Base-by-base conservation (phyloP, 2,888 invertebrate genomes). In the Drosophila mulleri region DNA sequence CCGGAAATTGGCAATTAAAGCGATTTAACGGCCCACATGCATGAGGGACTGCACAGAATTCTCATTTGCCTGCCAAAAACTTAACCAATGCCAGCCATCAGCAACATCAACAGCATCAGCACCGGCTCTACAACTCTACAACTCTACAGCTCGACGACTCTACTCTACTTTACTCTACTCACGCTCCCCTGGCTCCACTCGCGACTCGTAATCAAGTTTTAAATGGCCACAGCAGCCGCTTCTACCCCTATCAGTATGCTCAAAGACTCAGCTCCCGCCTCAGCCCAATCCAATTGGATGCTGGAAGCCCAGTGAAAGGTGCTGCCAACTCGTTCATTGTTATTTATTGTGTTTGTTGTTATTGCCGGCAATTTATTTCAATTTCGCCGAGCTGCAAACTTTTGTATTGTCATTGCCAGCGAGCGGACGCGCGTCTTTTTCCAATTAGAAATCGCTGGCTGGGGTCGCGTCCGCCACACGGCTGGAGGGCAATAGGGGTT, bases 291-390 rank as follows among this genome's bases (percentile, higher is more conserved):
- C 48, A 23, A 29, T 39, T 52, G 37, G 41, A 48, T 71, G 42
- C 50, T 61, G 37, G 72, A 69, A 54, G 32, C 56, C 48, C 35
- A 41, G 44, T 61, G 54, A 72, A 78, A 82, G 89, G 82, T 89
- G 85, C 89, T 87, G 76, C 85, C 86, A 89, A 83, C 85, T 90
- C 84, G 79, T 89, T 86, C 85, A 89, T 88, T 83, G 80, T 88
- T 88, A 80, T 88, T 90, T 88, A 85, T 80, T 83, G 78, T 83
- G 77, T 88, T 90, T 90, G 85, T 87, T 90, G 90, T 85, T 88
- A 77, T 83, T 90, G 83, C 76, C 68, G 76, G 80, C 91, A 91
- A 90, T 90, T 91, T 90, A 90, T 91, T 90, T 90, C 91, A 91
- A 91, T 91, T 91, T 86, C 66, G 76, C 58, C 53, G 62, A 78